These are phyloP conservation scores for Castor canadensis DNA, from an alignment of 2,113 vertebrate genomes.

Conservation along the genomic window DNA sequence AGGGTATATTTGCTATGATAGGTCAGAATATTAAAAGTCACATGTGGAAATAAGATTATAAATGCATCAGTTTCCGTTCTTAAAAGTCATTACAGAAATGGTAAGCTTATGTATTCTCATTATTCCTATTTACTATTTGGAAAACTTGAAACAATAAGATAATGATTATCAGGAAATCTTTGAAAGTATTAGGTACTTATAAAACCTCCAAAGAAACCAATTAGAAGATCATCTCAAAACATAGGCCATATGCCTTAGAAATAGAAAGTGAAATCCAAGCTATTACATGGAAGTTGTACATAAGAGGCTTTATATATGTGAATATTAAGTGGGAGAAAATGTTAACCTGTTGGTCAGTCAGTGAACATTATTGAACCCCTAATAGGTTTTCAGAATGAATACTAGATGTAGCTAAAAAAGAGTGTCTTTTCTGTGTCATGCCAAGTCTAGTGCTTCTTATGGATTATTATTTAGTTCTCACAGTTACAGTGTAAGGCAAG, in stretches of 20 bases:
- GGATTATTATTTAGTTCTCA: neutral
- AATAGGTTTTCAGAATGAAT: neutral
- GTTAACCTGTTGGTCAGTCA: neutral
- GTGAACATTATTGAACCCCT: neutral
- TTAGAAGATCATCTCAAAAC: neutral
- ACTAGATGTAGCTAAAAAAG: too few relatives aligned
- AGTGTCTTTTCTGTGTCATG: neutral
- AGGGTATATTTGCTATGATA: constrained; percentile 56
- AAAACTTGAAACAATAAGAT: neutral
- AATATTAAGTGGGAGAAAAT: neutral
- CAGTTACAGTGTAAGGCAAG: neutral
- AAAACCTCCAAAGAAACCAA: neutral
- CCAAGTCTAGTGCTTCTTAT: neutral
- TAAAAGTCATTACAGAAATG: constrained; percentile 3
- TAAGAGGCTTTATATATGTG: neutral
- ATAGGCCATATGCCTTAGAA: neutral
- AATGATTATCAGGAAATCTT: neutral
- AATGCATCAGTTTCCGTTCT: neutral
- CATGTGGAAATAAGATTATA: constrained; percentile 5
- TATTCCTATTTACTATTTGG: neutral
- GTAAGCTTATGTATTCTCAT: neutral
- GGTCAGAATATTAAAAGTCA: constrained; percentile 55
- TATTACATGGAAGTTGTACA: neutral
- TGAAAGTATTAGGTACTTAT: neutral
- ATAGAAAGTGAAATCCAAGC: neutral